phyloP scores from a whole-genome alignment of 2,113 vertebrate species.

The Taxidea taxus region DNA sequence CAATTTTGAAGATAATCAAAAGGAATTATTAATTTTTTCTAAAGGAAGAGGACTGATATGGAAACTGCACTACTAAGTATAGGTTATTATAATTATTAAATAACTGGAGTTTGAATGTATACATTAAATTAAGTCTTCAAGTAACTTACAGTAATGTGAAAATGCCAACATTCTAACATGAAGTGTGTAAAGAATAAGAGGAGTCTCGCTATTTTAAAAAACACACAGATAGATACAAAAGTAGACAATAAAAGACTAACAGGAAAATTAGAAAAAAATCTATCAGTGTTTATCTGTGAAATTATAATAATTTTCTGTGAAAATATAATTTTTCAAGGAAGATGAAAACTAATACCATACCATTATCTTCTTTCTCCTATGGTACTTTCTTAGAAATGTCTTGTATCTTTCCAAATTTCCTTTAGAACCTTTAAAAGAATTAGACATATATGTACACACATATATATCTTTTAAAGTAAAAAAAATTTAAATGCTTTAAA shows the following conservation, averaged over 20 bases:
- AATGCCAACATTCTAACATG: background rate
- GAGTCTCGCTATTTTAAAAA: conserved; percentile 1
- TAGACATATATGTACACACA: background rate
- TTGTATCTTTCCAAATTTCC: background rate
- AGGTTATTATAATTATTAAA: conserved; percentile 6
- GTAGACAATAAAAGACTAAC: background rate
- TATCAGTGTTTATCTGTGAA: background rate
- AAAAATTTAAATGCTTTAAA: background rate
- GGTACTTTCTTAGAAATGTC: background rate
- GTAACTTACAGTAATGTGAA: background rate
- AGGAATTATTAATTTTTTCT: background rate
- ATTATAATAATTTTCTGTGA: background rate
- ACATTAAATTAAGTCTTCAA: conserved; percentile 3
- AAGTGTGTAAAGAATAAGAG: background rate
- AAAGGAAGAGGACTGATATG: background rate
- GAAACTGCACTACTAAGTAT: background rate
- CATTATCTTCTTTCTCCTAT: conserved; percentile 37
- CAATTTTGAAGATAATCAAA: background rate
- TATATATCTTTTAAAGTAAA: background rate
- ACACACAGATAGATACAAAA: background rate
- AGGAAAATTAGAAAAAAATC: background rate
- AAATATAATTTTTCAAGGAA: conserved; percentile 51
- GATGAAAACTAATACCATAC: conserved; percentile 34
- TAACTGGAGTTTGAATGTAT: background rate
- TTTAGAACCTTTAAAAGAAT: conserved; percentile 53